Percentiles rank a stretch among this genome's conserved stretches.
Conservation (phyloP, 2,113 vertebrate species). For the Ciconia maguari region DNA sequence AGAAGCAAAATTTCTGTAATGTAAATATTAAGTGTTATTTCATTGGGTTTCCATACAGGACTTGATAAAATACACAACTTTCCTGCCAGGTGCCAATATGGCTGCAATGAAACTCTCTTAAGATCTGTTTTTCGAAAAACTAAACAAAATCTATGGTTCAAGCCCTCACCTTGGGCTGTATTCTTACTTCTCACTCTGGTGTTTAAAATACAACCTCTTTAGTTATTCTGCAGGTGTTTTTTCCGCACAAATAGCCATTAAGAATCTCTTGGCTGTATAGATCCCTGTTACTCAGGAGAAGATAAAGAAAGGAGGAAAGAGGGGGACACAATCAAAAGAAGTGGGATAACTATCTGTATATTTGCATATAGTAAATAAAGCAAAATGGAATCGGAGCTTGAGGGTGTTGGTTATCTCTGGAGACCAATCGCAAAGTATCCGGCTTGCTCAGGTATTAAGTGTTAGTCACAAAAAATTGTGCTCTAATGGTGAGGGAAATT, state of each 20-base stretch:
- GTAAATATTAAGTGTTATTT: not conserved
- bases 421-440: not conserved
- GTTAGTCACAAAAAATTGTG: not conserved
- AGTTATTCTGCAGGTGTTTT: not conserved
- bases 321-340: not conserved
- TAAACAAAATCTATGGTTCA: not conserved
- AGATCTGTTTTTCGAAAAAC: not conserved
- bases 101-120: not conserved
- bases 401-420: not conserved
- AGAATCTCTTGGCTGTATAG: not conserved
- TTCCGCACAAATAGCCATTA: not conserved
- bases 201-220: not conserved
- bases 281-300: not conserved
- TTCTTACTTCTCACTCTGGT: not conserved
- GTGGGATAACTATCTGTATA: not conserved
- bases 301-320: not conserved
- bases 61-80: not conserved
- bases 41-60: not conserved
- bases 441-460: not conserved
- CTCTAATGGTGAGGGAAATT: not conserved
- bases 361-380: not conserved
- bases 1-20: not conserved
- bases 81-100: not conserved
- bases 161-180: not conserved
- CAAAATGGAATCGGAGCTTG: not conserved